Evolutionary conservation across 2,888 invertebrate species (phyloP), one percentile per base, ranked within the genome.

Genomic region (Lycia hirtaria): DNA sequence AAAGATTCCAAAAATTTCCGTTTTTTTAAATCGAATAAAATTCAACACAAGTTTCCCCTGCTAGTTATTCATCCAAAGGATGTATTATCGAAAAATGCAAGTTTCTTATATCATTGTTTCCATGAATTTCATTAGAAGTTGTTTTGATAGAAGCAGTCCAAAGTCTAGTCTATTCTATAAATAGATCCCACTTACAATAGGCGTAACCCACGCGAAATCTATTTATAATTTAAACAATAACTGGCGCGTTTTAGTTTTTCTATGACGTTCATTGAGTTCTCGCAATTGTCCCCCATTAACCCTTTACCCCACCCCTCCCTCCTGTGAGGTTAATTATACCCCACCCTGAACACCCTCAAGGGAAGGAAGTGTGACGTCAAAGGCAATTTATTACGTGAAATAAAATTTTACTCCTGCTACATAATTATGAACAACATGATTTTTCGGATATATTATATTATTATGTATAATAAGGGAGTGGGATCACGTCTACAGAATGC

Each of bases 281-380:
- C 37, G 30, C 52, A 44, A 38, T 30, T 15, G 20, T 14, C 2
- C 37, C 37, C 19, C 14, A 44, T 22, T 22, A 9, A 10, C 17
- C 20, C 35, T n/a, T n/a, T n/a, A n/a, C n/a, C n/a, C n/a, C n/a
- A n/a, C n/a, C n/a, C n/a, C n/a, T n/a, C n/a, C n/a, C n/a, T n/a
- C 15, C 12, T 28, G 15, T 14, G 30, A 22, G 32, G 38, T 40
- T 53, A 47, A 53, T 53, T 40, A 47, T 32, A n/a, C 20, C 19
- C 17, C 12, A 28, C 30, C 24, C 28, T 4, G 6, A 22, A 9
- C 12, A n/a, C 38, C 68, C 67, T 64, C 65, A 59, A 53, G 30
- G 30, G 30, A 6, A n/a, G n/a, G 47, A 12, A 12, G 12, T 17
- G 66, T 83, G 80, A 85, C 84, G 85, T 83, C 84, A 81, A 64